Evolutionary conservation across 2,888 invertebrate species (phyloP).

Genomic region (Lithosia quadra): DNA sequence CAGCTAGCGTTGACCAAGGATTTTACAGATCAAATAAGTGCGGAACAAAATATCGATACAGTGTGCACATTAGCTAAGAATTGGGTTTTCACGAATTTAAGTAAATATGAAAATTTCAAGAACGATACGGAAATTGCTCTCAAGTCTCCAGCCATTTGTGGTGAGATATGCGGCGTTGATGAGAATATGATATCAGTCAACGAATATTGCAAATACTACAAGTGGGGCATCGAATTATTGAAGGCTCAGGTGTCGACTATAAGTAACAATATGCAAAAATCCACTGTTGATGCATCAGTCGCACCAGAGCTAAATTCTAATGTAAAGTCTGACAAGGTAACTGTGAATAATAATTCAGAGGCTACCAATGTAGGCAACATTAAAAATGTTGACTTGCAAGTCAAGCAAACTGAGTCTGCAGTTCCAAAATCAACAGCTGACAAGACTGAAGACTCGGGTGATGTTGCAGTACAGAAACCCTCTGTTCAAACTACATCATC

Average conservation of each 20-base stretch:
- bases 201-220: conserved; percentile 76
- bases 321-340: conserved; percentile 25
- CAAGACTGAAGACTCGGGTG: conserved; percentile 22
- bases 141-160: conserved; percentile 58
- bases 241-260: conserved; percentile 35
- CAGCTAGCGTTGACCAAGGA: conserved; percentile 59
- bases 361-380: conserved; percentile 23
- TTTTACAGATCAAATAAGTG: conserved; percentile 55
- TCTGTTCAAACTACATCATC: conserved; percentile 22
- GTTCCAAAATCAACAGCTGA: conserved; percentile 30
- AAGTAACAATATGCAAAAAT: conserved; percentile 31
- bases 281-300: conserved; percentile 24
- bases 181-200: conserved; percentile 65
- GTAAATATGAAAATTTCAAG: conserved; percentile 56
- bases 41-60: conserved; percentile 59
- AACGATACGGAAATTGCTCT: conserved; percentile 57
- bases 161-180: conserved; percentile 67
- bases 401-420: conserved; percentile 30
- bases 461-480: conserved; percentile 21
- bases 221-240: conserved; percentile 65
- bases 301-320: conserved; percentile 24
- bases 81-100: conserved; percentile 66
- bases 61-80: conserved; percentile 64
- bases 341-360: conserved; percentile 20
- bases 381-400: conserved; percentile 23